These are phyloP conservation scores for Cheirogaleus medius DNA, from an alignment of 2,113 vertebrate genomes.

Conservation along the genomic window DNA sequence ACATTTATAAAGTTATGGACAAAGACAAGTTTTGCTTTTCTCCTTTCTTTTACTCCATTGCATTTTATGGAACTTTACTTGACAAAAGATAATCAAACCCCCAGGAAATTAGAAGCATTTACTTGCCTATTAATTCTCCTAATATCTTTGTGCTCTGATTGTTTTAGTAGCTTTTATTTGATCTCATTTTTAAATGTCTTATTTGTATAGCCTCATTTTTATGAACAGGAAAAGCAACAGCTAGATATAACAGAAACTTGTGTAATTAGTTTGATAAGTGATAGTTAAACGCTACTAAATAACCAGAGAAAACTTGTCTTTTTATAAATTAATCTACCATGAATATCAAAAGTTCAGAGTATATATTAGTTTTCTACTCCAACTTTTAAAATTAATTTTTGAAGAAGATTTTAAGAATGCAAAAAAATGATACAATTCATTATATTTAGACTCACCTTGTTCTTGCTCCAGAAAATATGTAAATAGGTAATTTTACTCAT, in stretches of 20 bases:
- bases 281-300: slow-evolving; percentile 36
- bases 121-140: not conserved
- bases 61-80: not conserved
- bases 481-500: not conserved
- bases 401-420: not conserved
- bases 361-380: not conserved
- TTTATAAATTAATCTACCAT: not conserved
- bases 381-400: slow-evolving; percentile 15
- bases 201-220: slow-evolving; percentile 15
- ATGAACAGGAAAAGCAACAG: not conserved
- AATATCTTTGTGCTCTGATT: slow-evolving; percentile 39
- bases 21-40: not conserved
- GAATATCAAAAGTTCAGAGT: not conserved
- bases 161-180: slow-evolving; percentile 23
- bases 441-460: not conserved
- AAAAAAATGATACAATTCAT: not conserved
- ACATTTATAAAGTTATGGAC: not conserved
- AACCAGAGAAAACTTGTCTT: not conserved
- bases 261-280: slow-evolving; percentile 35
- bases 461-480: not conserved
- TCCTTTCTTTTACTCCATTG: not conserved
- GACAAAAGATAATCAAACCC: not conserved
- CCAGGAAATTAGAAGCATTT: not conserved
- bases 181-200: slow-evolving; percentile 55
- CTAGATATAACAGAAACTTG: not conserved